Percentiles rank a stretch among this genome's conserved stretches.
These are phyloP conservation scores for Odontamblyopus lacepedii DNA, from an alignment of 2,797 vertebrate genomes.

Conservation along the genomic window DNA sequence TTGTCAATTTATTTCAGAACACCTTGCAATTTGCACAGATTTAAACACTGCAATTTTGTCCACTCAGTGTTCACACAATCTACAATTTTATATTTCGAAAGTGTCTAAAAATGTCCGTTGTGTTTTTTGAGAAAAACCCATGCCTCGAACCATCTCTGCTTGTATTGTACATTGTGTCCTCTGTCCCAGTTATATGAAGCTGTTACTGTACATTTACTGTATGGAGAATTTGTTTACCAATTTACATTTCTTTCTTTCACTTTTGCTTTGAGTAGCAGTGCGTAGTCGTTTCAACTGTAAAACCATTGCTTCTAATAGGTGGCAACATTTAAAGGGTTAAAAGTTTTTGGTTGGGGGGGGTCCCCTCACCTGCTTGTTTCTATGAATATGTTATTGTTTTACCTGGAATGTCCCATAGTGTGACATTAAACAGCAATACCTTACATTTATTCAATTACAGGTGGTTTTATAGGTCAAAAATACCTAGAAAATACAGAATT, in stretches of 20 bases:
- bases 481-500: no score
- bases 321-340: neutral
- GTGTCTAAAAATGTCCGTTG: neutral
- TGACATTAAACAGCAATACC: no score
- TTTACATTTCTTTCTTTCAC: constrained; percentile 19
- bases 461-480: no score
- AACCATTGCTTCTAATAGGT: neutral
- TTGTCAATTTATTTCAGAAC: neutral
- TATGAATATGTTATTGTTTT: no score
- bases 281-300: neutral
- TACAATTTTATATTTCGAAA: neutral
- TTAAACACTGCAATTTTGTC: neutral
- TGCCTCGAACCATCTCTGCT: constrained; percentile 41
- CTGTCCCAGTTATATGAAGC: constrained; percentile 67
- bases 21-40: constrained; percentile 7
- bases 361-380: no score
- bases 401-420: no score
- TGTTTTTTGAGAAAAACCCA: constrained; percentile 20
- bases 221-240: constrained; percentile 54
- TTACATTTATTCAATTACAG: no score
- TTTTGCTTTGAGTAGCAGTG: constrained; percentile 6
- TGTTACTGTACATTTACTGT: constrained; percentile 65
- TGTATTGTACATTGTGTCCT: constrained; percentile 49
- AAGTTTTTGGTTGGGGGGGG: no score
- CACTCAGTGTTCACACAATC: neutral